Base-by-base conservation (phyloP, 2,113 vertebrate species). In the Zapus hudsonius region DNA sequence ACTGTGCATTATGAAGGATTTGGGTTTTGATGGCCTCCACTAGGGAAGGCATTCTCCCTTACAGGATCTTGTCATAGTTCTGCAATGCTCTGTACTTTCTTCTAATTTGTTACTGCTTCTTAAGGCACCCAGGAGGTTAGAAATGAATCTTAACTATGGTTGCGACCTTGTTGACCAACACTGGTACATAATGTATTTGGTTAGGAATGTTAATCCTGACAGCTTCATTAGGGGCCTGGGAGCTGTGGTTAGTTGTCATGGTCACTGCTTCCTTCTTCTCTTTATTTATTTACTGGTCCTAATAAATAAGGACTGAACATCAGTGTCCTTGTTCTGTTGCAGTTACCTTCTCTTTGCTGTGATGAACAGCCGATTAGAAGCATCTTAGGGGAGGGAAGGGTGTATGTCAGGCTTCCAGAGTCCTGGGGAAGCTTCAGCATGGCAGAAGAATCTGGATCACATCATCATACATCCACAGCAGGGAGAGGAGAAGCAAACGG, bases 271-370 rank as follows among this genome's bases (percentile, higher is more conserved):
- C n/a, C 40, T 87, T 80, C 36, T 64, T 90, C n/a, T 90, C 47
- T 90, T 96, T 88, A 82, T n/a, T n/a, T 67, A 72, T 40, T n/a
- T 80, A 83, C 47, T 84, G 59, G 38, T 42, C 84, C 29, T 38
- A 59, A 73, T 86, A 86, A 82, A 72, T 78, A 57, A 70, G 36
- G 74, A 3, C 42, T 78, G 81, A 93, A 40, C n/a, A n/a, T n/a
- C n/a, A n/a, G n/a, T n/a, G n/a, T n/a, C n/a, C n/a, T n/a, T n/a
- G n/a, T n/a, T n/a, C n/a, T n/a, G n/a, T n/a, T n/a, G n/a, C n/a
- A n/a, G n/a, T n/a, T n/a, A n/a, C n/a, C n/a, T n/a, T n/a, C n/a
- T n/a, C n/a, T n/a, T n/a, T n/a, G n/a, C n/a, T n/a, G n/a, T n/a
- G n/a, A n/a, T n/a, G n/a, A n/a, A n/a, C n/a, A n/a, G n/a, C n/a